A percentile compares a stretch with the other conserved stretches of the same genome.
phyloP scores from a whole-genome alignment of 2,113 vertebrate genomes.

The Podarcis muralis region DNA sequence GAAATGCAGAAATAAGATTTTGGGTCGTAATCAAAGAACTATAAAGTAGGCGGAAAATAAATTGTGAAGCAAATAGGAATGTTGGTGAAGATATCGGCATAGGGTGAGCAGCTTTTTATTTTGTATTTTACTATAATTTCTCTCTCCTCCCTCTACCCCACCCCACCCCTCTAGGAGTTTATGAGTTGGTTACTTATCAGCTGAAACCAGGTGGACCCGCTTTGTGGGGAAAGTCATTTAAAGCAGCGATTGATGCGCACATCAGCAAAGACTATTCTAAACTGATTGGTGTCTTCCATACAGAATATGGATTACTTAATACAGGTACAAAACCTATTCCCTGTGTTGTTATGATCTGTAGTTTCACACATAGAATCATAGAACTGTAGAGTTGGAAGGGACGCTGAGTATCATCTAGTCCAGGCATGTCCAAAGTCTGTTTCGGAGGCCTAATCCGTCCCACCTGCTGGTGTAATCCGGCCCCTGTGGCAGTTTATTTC shows the following conservation, averaged over 20 bases:
- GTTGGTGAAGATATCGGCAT: not conserved
- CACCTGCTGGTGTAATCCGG: too few relatives aligned
- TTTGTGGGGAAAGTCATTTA: slow-evolving; percentile 85
- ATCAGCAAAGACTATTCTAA: slow-evolving; percentile 80
- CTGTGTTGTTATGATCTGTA: not conserved
- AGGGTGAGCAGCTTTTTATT: not conserved
- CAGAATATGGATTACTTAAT: slow-evolving; percentile 86
- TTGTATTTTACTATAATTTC: slow-evolving; percentile 17
- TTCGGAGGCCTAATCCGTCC: too few relatives aligned
- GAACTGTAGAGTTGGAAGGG: too few relatives aligned
- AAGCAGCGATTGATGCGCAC: slow-evolving; percentile 78
- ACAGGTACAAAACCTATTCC: slow-evolving; percentile 73
- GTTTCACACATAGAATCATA: not conserved
- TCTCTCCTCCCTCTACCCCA: not conserved
- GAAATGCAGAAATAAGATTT: not conserved
- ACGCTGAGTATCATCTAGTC: too few relatives aligned
- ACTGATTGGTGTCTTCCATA: slow-evolving; percentile 88
- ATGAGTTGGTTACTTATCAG: slow-evolving; percentile 87
- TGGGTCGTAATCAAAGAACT: not conserved
- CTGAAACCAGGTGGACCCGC: slow-evolving; percentile 90
- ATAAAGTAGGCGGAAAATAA: not conserved
- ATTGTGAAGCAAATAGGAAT: too few relatives aligned
- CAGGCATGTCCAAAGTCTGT: too few relatives aligned
- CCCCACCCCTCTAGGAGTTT: slow-evolving; percentile 78
- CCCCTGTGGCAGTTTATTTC: too few relatives aligned